Conservation (phyloP, 2,113 vertebrate genomes). For the Amazona vittata region DNA sequence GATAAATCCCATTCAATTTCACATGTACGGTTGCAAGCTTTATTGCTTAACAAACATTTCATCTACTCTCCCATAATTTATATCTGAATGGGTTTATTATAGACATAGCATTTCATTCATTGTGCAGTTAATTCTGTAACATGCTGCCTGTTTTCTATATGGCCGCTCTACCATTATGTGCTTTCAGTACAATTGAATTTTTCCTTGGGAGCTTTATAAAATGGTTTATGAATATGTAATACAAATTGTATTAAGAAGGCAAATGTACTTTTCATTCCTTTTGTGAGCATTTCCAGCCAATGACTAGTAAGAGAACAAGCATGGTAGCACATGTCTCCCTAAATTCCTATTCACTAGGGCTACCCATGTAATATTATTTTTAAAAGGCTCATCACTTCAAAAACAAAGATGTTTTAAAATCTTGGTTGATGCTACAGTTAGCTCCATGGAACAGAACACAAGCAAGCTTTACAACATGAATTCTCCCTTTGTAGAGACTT, state of each 20-base stretch:
- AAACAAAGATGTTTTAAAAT: not conserved
- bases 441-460: not conserved
- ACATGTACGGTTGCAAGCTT: constrained; percentile 77
- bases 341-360: constrained; percentile 27
- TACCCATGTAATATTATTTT: not conserved
- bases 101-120: constrained; percentile 81
- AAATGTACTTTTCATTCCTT: constrained; percentile 79
- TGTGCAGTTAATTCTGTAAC: constrained; percentile 81
- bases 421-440: not conserved
- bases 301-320: constrained; percentile 62
- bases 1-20: constrained; percentile 81
- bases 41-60: constrained; percentile 88
- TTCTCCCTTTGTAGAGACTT: not conserved
- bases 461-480: not conserved
- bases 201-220: constrained; percentile 80
- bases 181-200: constrained; percentile 83
- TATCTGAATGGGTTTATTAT: constrained; percentile 85
- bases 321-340: constrained; percentile 58
- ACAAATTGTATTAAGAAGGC: constrained; percentile 85
- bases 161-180: constrained; percentile 77
- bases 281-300: constrained; percentile 76
- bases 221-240: constrained; percentile 85
- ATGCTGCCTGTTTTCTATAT: constrained; percentile 79
- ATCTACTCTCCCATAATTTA: constrained; percentile 81
- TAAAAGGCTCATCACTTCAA: constrained; percentile 40